These are phyloP conservation scores for Lagopus leucura DNA, from an alignment of 2,113 vertebrate species.

Conservation along the genomic window DNA sequence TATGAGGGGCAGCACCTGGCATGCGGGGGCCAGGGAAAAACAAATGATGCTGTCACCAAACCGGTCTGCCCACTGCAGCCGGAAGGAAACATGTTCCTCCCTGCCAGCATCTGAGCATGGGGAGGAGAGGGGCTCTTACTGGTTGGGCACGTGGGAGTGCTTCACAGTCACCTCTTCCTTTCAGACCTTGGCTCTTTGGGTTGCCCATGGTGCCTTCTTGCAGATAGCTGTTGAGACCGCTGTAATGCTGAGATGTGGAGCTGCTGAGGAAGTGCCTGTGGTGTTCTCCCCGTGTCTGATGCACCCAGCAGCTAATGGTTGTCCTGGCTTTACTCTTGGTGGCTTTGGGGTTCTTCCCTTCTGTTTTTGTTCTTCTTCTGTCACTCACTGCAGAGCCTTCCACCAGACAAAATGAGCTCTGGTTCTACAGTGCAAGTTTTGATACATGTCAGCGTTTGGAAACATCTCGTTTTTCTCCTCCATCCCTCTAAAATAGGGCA, in stretches of 20 bases:
- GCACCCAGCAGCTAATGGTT: background rate
- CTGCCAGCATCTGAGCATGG: accelerated
- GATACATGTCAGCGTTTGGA: accelerated
- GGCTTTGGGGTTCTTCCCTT: background rate
- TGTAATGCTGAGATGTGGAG: background rate
- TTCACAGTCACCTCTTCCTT: background rate
- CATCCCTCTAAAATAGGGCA: background rate
- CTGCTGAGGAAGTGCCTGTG: background rate
- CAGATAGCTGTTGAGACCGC: background rate
- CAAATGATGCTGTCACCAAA: background rate
- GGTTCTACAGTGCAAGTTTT: background rate
- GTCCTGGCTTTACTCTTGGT: background rate
- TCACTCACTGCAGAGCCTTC: background rate
- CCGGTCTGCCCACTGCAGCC: background rate
- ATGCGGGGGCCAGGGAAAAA: background rate
- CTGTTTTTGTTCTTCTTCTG: background rate
- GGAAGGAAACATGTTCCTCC: background rate
- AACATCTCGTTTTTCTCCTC: background rate
- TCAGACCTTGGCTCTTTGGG: background rate
- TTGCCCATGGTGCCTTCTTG: background rate
- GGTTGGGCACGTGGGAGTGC: background rate
- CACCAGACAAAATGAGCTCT: background rate
- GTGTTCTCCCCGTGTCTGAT: background rate
- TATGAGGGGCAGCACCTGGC: constrained; percentile 23
- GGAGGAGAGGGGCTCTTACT: background rate